Conservation (phyloP, 2,113 vertebrate species). For the Sceloporus undulatus region DNA sequence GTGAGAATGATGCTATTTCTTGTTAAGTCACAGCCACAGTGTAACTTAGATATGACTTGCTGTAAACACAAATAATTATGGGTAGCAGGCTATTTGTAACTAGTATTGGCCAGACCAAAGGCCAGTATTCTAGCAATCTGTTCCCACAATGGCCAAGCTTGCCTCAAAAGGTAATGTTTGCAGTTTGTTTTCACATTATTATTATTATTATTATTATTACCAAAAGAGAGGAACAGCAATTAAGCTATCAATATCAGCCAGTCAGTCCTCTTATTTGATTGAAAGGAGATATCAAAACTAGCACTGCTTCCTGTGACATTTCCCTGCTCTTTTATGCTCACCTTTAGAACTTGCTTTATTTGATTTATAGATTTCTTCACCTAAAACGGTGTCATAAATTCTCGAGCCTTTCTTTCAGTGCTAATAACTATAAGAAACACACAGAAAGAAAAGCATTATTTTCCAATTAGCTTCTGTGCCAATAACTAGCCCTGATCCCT, state of each 20-base stretch:
- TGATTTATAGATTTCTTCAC: conserved; percentile 63
- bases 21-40: too few species aligned
- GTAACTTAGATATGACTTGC: too few species aligned
- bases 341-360: conserved; percentile 61
- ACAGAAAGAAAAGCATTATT: not conserved
- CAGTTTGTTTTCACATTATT: too few species aligned
- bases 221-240: not conserved
- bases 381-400: conserved; percentile 58
- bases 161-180: too few species aligned
- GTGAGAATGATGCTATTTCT: too few species aligned
- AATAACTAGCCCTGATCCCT: not conserved
- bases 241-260: conserved; percentile 32
- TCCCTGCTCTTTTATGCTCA: conserved; percentile 57
- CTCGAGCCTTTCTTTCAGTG: conserved; percentile 21
- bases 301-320: conserved; percentile 57
- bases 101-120: not conserved
- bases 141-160: not conserved
- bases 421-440: conserved; percentile 50
- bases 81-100: not conserved
- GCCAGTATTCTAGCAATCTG: not conserved
- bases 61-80: not conserved
- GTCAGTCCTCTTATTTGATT: conserved; percentile 10
- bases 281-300: conserved; percentile 42
- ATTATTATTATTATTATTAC: not conserved
- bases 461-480: conserved; percentile 45